These are phyloP conservation scores for Drosophila flavopinicola DNA, from an alignment of 2,888 invertebrate species.

Conservation along the genomic window DNA sequence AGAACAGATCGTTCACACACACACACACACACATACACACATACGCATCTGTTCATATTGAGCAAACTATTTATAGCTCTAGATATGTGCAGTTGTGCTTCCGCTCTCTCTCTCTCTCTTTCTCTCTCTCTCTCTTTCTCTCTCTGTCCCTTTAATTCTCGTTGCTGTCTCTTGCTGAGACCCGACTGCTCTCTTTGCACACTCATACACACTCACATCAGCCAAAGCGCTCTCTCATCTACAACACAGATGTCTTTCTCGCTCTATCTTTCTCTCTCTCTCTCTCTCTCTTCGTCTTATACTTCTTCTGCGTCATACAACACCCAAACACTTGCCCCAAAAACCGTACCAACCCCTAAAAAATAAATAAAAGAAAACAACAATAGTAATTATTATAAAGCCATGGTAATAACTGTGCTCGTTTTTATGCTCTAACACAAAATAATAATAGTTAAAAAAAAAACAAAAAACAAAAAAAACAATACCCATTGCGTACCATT, in stretches of 20 bases:
- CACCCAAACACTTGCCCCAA: constrained; percentile 29
- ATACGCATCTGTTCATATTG: not conserved
- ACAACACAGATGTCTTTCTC: not conserved
- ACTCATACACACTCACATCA: constrained; percentile 3
- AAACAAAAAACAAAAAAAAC: not conserved
- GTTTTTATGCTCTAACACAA: constrained; percentile 41
- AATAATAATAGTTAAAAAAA: constrained; percentile 2
- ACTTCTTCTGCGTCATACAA: constrained; percentile 29
- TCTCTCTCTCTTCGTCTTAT: constrained; percentile 21
- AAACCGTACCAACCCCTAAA: constrained; percentile 29
- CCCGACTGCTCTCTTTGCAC: not conserved
- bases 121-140: constrained; percentile 1
- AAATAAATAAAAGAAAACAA: constrained; percentile 7
- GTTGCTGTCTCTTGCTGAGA: not conserved
- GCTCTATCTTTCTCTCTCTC: constrained; percentile 11
- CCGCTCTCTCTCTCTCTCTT: not conserved
- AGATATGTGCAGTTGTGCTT: not conserved
- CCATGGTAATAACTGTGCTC: constrained; percentile 54
- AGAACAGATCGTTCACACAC: constrained; percentile 26
- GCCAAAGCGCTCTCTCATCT: not conserved
- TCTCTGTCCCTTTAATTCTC: not conserved
- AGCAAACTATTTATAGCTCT: not conserved
- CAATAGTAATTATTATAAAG: constrained; percentile 16
- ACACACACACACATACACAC: constrained; percentile 16
- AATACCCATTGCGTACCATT: constrained; percentile 54